Conservation (phyloP, 2,888 invertebrate species). For the Amphipyra tragopoginis region DNA sequence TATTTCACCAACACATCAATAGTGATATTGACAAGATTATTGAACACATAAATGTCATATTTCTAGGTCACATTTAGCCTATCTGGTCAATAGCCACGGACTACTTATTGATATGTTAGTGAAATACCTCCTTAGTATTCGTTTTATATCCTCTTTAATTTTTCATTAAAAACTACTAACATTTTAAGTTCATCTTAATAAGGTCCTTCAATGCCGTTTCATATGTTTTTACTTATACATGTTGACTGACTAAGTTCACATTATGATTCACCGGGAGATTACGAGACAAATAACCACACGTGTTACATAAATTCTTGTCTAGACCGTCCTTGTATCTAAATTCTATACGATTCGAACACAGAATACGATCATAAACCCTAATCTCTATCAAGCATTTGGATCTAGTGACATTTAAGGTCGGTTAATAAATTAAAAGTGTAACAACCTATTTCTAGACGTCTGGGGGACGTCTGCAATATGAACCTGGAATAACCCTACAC, state of each 20-base stretch:
- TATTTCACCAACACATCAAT: too few species aligned
- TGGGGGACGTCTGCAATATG: conserved; percentile 27
- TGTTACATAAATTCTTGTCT: conserved; percentile 45
- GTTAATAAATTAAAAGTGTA: conserved; percentile 21
- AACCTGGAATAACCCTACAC: conserved; percentile 27
- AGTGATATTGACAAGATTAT: too few species aligned
- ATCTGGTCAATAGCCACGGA: too few species aligned
- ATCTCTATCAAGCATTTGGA: conserved; percentile 13
- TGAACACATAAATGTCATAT: too few species aligned
- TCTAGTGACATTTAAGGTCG: conserved; percentile 18
- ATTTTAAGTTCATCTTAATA: too few species aligned
- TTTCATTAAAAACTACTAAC: too few species aligned
- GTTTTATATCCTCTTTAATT: too few species aligned
- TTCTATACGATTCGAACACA: conserved; percentile 8
- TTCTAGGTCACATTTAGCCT: too few species aligned
- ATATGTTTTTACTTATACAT: conserved; percentile 19
- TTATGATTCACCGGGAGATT: conserved; percentile 39
- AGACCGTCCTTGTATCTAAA: conserved; percentile 30
- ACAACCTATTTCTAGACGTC: conserved; percentile 31
- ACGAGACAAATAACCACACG: conserved; percentile 19
- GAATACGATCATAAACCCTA: not conserved
- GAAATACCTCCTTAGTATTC: too few species aligned
- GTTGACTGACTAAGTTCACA: conserved; percentile 22
- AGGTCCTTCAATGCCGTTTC: conserved; percentile 19
- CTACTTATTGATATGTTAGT: too few species aligned